Percentiles rank a stretch among this genome's conserved stretches.
Conservation (phyloP, 2,888 invertebrate genomes). For the Trichogramma evanescens region DNA sequence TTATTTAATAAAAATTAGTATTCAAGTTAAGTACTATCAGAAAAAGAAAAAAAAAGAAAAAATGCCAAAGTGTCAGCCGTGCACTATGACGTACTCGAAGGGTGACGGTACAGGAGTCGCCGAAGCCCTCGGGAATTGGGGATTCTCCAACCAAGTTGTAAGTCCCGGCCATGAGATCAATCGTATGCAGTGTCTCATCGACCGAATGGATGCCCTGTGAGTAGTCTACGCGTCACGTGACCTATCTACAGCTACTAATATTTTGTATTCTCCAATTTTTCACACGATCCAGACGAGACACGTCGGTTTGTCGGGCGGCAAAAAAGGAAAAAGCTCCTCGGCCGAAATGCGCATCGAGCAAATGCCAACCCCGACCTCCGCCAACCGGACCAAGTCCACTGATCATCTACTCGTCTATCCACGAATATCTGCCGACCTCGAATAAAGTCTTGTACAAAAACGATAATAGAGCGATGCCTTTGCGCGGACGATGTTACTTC, state of each 20-base stretch:
- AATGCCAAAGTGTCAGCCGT: slow-evolving; percentile 19
- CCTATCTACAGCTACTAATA: neutral
- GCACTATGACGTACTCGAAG: slow-evolving; percentile 31
- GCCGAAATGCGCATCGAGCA: slow-evolving; percentile 24
- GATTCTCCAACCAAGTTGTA: slow-evolving; percentile 33
- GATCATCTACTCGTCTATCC: slow-evolving; percentile 33
- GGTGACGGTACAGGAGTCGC: slow-evolving; percentile 35
- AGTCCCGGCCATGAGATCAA: slow-evolving; percentile 35
- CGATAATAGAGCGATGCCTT: slow-evolving; percentile 10
- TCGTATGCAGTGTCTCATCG: slow-evolving; percentile 35
- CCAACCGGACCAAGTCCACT: slow-evolving; percentile 36
- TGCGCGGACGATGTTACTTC: slow-evolving; percentile 32
- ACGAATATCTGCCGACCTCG: slow-evolving; percentile 27
- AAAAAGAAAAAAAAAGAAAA: slow-evolving; percentile 3
- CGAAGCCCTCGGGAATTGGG: slow-evolving; percentile 41
- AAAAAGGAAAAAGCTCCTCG: neutral
- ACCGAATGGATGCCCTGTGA: slow-evolving; percentile 38
- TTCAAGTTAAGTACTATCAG: neutral
- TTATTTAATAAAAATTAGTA: neutral
- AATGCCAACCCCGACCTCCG: slow-evolving; percentile 31
- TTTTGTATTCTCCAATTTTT: neutral
- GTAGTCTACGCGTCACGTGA: slow-evolving; percentile 1
- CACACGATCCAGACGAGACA: neutral
- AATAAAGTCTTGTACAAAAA: slow-evolving; percentile 16
- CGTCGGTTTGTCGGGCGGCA: neutral